Evolutionary conservation across 2,113 vertebrate genomes (phyloP).

Genomic region (Erpornis zantholeuca): DNA sequence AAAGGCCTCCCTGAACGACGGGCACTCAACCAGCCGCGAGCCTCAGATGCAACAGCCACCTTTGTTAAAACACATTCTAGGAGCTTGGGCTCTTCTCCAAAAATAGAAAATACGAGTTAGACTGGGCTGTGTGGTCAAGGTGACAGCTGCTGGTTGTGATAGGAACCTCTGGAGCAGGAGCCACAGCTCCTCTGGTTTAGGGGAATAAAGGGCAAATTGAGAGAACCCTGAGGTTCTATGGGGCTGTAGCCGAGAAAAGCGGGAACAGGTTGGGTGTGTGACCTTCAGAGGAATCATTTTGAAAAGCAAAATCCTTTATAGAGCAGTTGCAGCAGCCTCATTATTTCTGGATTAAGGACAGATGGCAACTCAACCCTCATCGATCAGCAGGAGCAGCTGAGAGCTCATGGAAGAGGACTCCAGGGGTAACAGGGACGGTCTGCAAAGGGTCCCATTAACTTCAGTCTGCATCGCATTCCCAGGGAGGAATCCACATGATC

Average conservation of each 20-base stretch:
- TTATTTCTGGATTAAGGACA: slow-evolving; percentile 49
- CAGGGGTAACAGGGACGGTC: not conserved
- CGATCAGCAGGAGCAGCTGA: not conserved
- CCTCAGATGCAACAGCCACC: not conserved
- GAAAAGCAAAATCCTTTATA: not conserved
- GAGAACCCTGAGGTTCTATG: not conserved
- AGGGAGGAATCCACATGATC: no score
- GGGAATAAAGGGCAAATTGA: not conserved
- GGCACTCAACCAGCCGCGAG: not conserved
- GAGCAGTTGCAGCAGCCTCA: not conserved
- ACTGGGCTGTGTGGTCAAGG: not conserved
- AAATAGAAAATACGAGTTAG: not conserved
- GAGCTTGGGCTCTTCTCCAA: not conserved
- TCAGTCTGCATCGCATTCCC: not conserved
- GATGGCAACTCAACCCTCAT: not conserved
- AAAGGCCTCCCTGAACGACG: not conserved
- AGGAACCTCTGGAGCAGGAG: not conserved
- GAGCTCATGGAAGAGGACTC: not conserved
- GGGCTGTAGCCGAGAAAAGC: not conserved
- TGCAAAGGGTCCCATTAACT: not conserved
- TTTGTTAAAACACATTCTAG: not conserved
- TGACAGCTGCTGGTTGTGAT: not conserved
- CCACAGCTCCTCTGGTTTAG: not conserved
- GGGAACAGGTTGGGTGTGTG: not conserved
- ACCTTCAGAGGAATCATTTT: not conserved